A percentile compares a stretch with the other conserved stretches of the same genome.
Conservation (phyloP, 2,113 vertebrate species). For the Macaca mulatta region DNA sequence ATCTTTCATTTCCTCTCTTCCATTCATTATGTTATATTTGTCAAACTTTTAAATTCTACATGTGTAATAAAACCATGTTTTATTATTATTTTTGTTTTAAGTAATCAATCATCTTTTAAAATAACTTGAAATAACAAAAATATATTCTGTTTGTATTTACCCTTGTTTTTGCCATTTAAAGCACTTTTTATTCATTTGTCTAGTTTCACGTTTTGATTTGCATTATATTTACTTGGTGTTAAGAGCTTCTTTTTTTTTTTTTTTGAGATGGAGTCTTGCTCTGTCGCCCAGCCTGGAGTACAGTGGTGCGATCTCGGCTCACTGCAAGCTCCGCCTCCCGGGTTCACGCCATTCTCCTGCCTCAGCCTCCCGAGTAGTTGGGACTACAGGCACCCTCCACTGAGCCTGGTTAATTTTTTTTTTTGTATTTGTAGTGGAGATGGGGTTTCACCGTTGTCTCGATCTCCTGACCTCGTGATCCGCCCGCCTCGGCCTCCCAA, state of each 20-base stretch:
- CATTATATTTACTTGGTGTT: neutral
- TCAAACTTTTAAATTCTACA: neutral
- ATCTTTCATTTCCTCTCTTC: neutral
- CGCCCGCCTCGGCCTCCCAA: no score
- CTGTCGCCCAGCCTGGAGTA: no score
- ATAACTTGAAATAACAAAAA: neutral
- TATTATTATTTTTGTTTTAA: neutral
- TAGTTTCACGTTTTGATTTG: neutral
- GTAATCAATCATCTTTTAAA: neutral
- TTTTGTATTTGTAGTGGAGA: no score
- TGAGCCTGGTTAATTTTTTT: no score
- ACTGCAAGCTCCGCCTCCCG: no score
- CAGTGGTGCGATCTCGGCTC: no score
- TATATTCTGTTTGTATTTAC: neutral
- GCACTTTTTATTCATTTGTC: neutral
- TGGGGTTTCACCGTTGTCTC: no score
- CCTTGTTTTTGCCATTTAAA: neutral
- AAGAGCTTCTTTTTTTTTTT: neutral
- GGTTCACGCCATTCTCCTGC: no score
- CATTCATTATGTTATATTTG: neutral
- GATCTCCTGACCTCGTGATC: no score
- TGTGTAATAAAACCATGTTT: neutral
- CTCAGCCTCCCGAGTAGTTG: no score
- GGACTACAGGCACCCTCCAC: no score
- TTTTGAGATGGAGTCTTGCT: no score